phyloP scores from a whole-genome alignment of 2,888 invertebrate species.

The Blastobasis lacticolella region DNA sequence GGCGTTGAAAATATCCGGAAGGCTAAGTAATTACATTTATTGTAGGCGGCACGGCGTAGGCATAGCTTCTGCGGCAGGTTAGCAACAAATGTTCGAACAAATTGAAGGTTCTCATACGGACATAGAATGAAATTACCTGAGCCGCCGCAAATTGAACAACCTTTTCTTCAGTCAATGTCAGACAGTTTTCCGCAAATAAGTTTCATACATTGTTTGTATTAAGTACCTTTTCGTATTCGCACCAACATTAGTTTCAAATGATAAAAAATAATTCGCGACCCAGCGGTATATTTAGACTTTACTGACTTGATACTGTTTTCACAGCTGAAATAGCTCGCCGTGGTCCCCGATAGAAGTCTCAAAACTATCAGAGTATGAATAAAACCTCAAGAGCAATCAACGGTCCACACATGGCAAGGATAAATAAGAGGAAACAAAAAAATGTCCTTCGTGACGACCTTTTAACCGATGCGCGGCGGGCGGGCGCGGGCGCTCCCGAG shows the following conservation, averaged over 20 bases:
- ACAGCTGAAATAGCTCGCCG: no score
- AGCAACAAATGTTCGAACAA: conserved; percentile 27
- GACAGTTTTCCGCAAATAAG: conserved; percentile 11
- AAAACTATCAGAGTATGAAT: no score
- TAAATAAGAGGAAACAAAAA: conserved; percentile 51
- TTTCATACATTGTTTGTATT: background rate
- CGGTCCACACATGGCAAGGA: conserved; percentile 33
- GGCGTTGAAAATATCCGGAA: conserved; percentile 48
- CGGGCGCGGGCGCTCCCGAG: conserved; percentile 28
- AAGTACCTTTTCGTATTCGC: no score
- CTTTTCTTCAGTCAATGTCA: conserved; percentile 30
- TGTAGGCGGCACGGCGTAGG: conserved; percentile 29
- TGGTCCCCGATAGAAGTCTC: no score
- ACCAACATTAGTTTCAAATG: no score
- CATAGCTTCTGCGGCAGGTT: conserved; percentile 14
- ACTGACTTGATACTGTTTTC: no score
- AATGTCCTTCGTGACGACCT: conserved; percentile 62
- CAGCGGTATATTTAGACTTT: no score
- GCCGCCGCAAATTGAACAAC: conserved; percentile 23
- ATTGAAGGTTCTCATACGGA: conserved; percentile 18
- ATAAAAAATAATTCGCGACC: no score
- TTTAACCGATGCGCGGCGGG: conserved; percentile 45
- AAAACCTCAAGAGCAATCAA: background rate
- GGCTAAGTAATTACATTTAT: conserved; percentile 43
- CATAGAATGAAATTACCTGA: conserved; percentile 23